These are phyloP conservation scores for Eugnorisma glareosa DNA, from an alignment of 2,888 invertebrate genomes.

Conservation along the genomic window DNA sequence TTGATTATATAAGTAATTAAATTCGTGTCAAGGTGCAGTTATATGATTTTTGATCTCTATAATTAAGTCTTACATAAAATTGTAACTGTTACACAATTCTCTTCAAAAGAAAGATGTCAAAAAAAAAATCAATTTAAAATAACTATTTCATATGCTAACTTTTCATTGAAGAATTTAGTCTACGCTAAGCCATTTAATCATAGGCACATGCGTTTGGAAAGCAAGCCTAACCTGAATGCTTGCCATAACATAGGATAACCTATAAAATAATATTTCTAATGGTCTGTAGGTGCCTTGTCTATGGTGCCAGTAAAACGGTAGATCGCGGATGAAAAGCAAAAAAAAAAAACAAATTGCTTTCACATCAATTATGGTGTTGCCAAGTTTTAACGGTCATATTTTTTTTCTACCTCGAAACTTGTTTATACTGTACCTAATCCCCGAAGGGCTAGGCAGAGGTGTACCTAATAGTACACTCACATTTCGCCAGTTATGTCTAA, in stretches of 20 bases:
- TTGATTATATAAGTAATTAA: background rate
- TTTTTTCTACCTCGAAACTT: background rate
- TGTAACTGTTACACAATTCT: slow-evolving; percentile 3
- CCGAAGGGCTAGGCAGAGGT: too few species aligned
- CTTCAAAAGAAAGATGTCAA: background rate
- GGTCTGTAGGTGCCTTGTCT: too few species aligned
- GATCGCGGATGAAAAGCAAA: background rate
- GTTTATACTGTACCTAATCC: too few species aligned
- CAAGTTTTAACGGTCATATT: background rate
- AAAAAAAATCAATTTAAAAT: background rate
- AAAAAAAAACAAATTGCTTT: background rate
- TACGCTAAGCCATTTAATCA: background rate
- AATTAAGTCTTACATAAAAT: background rate
- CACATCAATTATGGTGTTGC: background rate
- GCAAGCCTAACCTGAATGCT: background rate
- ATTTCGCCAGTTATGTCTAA: too few species aligned
- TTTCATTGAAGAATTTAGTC: background rate
- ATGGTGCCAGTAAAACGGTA: background rate
- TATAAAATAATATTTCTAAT: background rate
- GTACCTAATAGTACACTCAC: too few species aligned
- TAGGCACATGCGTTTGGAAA: background rate
- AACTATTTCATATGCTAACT: background rate
- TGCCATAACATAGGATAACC: background rate
- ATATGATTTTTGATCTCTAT: slow-evolving; percentile 1
- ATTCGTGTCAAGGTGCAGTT: background rate